These are phyloP conservation scores for Psephotus haematonotus DNA, from an alignment of 2,113 vertebrate genomes.

Conservation along the genomic window DNA sequence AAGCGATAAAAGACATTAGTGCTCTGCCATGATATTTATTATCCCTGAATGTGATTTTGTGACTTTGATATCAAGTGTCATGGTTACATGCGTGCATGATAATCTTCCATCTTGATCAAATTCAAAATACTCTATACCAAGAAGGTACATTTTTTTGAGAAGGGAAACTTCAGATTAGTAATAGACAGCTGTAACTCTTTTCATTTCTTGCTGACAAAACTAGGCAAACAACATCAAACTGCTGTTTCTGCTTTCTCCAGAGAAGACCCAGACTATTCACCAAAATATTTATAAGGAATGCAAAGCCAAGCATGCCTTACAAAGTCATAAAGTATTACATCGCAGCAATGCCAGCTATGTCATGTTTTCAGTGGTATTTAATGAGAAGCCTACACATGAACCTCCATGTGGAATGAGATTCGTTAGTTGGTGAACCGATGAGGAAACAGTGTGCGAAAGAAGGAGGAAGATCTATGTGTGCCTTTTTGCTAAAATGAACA, in stretches of 20 bases:
- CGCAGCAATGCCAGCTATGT: background rate
- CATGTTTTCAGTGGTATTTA: background rate
- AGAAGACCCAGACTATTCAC: background rate
- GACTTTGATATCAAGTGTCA: background rate
- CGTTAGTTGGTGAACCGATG: background rate
- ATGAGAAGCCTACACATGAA: background rate
- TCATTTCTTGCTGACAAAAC: background rate
- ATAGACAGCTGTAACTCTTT: background rate
- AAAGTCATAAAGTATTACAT: background rate
- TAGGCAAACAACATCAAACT: background rate
- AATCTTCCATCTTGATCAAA: background rate
- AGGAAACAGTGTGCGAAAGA: background rate
- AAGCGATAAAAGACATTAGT: background rate
- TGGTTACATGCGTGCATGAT: background rate
- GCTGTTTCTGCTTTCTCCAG: background rate
- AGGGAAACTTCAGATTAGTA: background rate
- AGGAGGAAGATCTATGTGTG: background rate
- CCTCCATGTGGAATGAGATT: background rate
- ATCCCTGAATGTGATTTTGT: background rate
- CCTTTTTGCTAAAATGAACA: background rate
- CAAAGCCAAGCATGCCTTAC: background rate
- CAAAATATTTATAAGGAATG: background rate
- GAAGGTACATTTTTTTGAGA: background rate
- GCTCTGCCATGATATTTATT: background rate
- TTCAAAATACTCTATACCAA: background rate